Evolutionary conservation across 1,140 invertebrate genomes (phyloP).

Genomic region (Himalopsyche phryganea): DNA sequence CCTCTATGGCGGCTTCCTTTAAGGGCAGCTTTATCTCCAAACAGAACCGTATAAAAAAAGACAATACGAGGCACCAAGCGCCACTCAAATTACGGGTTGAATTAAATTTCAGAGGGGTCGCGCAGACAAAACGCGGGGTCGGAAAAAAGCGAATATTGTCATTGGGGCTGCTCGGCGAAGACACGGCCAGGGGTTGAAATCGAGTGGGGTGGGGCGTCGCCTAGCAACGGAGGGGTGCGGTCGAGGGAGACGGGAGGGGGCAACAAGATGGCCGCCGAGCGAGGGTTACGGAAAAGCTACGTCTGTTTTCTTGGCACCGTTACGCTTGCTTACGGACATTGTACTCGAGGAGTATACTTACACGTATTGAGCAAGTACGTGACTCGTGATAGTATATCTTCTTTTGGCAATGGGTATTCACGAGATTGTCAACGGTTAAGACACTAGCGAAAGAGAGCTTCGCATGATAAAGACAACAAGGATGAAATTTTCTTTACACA

Average conservation of each 20-base stretch:
- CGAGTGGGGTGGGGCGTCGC: slow-evolving; percentile 24
- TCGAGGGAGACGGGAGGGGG: neutral
- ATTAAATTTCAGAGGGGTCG: slow-evolving; percentile 19
- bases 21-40: neutral
- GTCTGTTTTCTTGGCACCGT: slow-evolving; percentile 12
- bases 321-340: no score
- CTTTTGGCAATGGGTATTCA: no score
- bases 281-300: slow-evolving; percentile 12
- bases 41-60: neutral
- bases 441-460: no score
- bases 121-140: slow-evolving; percentile 11
- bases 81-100: slow-evolving; percentile 19
- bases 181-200: no score
- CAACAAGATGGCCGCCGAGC: slow-evolving; percentile 30
- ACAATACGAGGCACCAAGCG: neutral
- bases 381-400: no score
- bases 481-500: no score
- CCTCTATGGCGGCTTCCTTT: neutral
- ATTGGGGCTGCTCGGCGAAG: slow-evolving; percentile 23
- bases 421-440: no score
- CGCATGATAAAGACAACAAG: no score
- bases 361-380: no score
- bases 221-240: slow-evolving; percentile 21
- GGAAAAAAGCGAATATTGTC: slow-evolving; percentile 26
- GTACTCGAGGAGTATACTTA: no score